These are phyloP conservation scores for Pomatostomus ruficeps DNA, from an alignment of 2,113 vertebrate species.

Conservation along the genomic window DNA sequence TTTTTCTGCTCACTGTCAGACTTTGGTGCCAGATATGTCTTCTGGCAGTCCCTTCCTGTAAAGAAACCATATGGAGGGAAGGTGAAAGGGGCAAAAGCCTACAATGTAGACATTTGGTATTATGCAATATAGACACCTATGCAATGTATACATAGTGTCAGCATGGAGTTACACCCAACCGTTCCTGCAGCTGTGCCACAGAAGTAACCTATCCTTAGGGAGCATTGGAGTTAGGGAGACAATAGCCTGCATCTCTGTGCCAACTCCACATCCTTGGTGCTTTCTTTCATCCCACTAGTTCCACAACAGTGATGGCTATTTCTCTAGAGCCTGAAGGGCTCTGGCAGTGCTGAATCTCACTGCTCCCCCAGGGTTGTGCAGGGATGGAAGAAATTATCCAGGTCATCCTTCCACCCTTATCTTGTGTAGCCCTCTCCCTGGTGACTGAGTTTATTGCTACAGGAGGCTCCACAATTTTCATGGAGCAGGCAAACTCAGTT, in stretches of 20 bases:
- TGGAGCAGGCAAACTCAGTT: neutral
- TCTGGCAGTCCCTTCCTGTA: neutral
- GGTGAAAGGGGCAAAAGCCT: neutral
- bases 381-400: neutral
- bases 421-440: neutral
- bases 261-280: accelerated
- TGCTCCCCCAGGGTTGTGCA: neutral
- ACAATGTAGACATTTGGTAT: neutral
- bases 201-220: neutral
- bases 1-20: neutral
- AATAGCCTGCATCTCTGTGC: neutral
- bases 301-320: neutral
- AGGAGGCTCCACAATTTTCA: neutral
- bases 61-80: neutral
- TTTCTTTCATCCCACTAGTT: neutral
- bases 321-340: neutral
- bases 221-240: neutral
- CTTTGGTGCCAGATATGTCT: neutral
- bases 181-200: neutral
- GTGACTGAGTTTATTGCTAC: neutral
- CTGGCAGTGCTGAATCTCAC: neutral
- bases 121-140: neutral
- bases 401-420: neutral
- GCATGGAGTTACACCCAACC: accelerated
- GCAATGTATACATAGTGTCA: neutral